phyloP scores from a whole-genome alignment of 2,113 vertebrate genomes.

The Mesocricetus auratus region DNA sequence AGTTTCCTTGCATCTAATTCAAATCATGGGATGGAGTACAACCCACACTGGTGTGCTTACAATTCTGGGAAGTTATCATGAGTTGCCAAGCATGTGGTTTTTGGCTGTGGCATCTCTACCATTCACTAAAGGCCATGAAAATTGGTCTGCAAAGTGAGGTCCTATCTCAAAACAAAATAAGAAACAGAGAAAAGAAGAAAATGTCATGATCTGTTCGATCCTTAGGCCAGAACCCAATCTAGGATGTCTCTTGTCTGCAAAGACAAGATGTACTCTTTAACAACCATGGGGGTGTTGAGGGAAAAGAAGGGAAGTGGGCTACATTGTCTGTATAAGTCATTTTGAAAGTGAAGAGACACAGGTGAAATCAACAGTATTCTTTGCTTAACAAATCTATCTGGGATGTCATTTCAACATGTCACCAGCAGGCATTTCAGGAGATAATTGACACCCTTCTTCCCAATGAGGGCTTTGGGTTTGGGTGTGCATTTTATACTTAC shows the following conservation, averaged over 20 bases:
- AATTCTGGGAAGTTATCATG: neutral
- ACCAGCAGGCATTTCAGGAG: neutral
- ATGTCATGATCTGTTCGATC: neutral
- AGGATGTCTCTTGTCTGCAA: neutral
- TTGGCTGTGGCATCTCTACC: neutral
- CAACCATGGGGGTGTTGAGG: neutral
- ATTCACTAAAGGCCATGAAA: neutral
- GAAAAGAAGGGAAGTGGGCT: neutral
- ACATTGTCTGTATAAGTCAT: neutral
- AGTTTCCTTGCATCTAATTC: neutral
- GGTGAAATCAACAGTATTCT: neutral
- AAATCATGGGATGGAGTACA: neutral
- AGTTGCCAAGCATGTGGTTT: neutral
- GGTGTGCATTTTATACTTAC: neutral
- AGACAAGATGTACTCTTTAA: neutral
- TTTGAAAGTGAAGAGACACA: constrained; percentile 27
- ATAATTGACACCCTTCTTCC: neutral
- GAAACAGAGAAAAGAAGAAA: neutral
- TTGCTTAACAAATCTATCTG: neutral
- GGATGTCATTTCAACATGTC: neutral
- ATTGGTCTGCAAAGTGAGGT: neutral
- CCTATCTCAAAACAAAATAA: neutral
- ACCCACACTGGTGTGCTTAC: too few relatives aligned
- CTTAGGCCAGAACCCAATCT: neutral
- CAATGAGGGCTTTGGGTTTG: neutral